Evolutionary conservation across 2,797 vertebrate genomes (phyloP), one percentile per base, ranked within the genome.

Genomic region (Periparus ater): DNA sequence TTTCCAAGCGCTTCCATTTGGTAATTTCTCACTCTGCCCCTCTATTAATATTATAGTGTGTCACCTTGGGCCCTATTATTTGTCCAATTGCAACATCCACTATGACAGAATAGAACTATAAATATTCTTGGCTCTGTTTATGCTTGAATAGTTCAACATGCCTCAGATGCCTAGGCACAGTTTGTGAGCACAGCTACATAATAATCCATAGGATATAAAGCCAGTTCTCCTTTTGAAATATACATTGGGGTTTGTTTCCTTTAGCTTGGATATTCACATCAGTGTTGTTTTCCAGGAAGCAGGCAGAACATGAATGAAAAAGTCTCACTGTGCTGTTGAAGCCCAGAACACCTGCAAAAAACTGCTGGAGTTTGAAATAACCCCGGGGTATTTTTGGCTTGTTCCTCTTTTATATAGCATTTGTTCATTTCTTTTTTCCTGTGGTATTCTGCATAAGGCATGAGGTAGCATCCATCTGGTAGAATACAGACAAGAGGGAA

Each of bases 71-170:
- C 91, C 77, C 82, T 91, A 42, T 96, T 93, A 93, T 97, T 96
- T 94, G 91, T 89, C 88, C 32, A 13, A 83, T 97, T 96, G 95
- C 91, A 89, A 85, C 84, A 82, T 92, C 86, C 93, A 97, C 74
- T 87, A 42, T 89, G 87, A 95, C 85, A 95, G 88, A 93, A 94
- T 93, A 90, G 90, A 96, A 95, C 96, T 88, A 93, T 97, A 97
- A 97, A 97, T 97, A 97, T 96, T 93, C 91, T 63, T 89, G 92
- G 88, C 91, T 88, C 88, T 92, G 53, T 89, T 97, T 96, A 95
- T 91, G 85, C 87, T 86, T 91, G 85, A 85, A 95, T 79, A 97
- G 95, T 85, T 97, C 84, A 97, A 85, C 77, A 68, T 92, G 86
- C 34, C 71, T 89, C 90, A 74, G 68, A 95, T 89, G 71, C 76